Evolutionary conservation across 2,797 vertebrate genomes (phyloP).

Genomic region (Heliangelus exortis): DNA sequence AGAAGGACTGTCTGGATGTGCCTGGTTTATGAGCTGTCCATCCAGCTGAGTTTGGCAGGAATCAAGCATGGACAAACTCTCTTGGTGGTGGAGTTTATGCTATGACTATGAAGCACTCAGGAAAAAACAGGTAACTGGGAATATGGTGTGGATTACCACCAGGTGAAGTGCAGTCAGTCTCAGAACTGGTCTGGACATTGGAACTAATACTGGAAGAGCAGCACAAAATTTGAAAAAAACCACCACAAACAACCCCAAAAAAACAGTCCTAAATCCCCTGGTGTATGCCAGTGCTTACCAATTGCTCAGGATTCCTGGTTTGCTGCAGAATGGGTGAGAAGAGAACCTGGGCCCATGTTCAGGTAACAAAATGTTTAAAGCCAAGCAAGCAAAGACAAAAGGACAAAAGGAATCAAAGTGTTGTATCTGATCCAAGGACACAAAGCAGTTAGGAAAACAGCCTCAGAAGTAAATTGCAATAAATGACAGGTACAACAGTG

Average conservation of each 20-base stretch:
- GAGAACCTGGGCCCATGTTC: background rate
- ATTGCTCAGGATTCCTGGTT: background rate
- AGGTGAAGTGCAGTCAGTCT: background rate
- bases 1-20: background rate
- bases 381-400: conserved; percentile 46
- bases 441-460: background rate
- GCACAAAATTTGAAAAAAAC: background rate
- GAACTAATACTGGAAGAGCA: background rate
- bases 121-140: background rate
- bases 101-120: background rate
- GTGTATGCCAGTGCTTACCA: background rate
- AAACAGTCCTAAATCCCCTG: background rate
- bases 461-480: background rate
- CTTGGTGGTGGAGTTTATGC: background rate
- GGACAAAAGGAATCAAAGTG: background rate
- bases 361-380: conserved; percentile 33
- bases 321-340: background rate
- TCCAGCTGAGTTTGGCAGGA: background rate
- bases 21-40: background rate
- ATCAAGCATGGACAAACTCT: background rate
- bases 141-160: background rate
- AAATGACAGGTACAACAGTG: background rate
- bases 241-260: too few relatives aligned
- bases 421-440: conserved; percentile 21
- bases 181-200: background rate